Evolutionary conservation across 2,113 vertebrate genomes (phyloP).

Genomic region (Calonectris borealis): DNA sequence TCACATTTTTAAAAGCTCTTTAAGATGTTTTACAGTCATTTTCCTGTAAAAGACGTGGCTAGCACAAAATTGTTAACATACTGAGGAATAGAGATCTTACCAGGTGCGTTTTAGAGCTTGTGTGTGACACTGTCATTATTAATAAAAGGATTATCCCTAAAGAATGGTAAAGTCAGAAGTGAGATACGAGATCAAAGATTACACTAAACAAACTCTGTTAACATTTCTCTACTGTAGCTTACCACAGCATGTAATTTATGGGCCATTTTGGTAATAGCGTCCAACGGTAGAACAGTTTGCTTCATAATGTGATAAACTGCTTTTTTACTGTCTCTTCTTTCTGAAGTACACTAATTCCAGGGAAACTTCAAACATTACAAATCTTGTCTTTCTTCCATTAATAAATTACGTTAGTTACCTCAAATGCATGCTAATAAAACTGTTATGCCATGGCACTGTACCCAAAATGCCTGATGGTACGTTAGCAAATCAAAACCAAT

Average conservation of each 20-base stretch:
- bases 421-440: background rate
- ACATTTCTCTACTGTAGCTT: background rate
- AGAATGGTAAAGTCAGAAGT: background rate
- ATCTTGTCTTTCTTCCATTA: background rate
- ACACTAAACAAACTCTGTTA: background rate
- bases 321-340: background rate
- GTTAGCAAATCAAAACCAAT: background rate
- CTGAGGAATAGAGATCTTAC: background rate
- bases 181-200: background rate
- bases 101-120: background rate
- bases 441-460: background rate
- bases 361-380: background rate
- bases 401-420: background rate
- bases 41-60: background rate
- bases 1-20: background rate
- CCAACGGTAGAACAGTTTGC: background rate
- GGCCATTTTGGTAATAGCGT: background rate
- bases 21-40: background rate
- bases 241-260: background rate
- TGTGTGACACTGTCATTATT: background rate
- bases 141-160: background rate
- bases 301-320: background rate
- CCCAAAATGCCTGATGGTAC: background rate
- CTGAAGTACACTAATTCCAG: background rate
- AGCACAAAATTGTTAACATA: background rate